phyloP scores from a whole-genome alignment of 2,888 invertebrate species.

The Coleophora deauratella region DNA sequence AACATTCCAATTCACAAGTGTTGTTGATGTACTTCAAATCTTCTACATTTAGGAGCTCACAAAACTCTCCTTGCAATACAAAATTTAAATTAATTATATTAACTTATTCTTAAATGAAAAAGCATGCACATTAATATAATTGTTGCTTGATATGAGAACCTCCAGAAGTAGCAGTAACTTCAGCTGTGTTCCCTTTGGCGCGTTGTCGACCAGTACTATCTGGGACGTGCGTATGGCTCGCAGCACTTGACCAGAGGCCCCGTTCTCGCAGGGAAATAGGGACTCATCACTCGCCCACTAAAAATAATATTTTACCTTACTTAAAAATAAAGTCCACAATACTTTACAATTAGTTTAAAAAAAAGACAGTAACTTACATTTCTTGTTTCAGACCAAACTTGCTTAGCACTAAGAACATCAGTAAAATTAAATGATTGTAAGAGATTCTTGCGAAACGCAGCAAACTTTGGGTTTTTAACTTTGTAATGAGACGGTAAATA shows the following conservation, averaged over 20 bases:
- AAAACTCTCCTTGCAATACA: no score
- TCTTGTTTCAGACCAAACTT: constrained; percentile 41
- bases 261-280: constrained; percentile 64
- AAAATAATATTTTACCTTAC: constrained; percentile 16
- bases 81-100: no score
- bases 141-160: constrained; percentile 38
- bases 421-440: constrained; percentile 52
- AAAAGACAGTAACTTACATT: constrained; percentile 33
- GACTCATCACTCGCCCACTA: constrained; percentile 60
- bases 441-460: constrained; percentile 34
- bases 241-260: constrained; percentile 75
- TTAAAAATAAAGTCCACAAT: neutral
- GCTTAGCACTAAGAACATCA: constrained; percentile 27
- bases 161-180: constrained; percentile 86
- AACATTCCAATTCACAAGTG: no score
- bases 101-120: no score
- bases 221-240: constrained; percentile 78
- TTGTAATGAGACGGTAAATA: constrained; percentile 53
- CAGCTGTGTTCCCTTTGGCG: constrained; percentile 90
- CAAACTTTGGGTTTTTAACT: constrained; percentile 45
- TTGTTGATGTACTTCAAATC: no score
- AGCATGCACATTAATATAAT: no score
- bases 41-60: no score
- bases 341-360: no score
- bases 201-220: constrained; percentile 84